Evolutionary conservation across 2,113 vertebrate genomes (phyloP).

Genomic region (Phylloscopus trochiloides): DNA sequence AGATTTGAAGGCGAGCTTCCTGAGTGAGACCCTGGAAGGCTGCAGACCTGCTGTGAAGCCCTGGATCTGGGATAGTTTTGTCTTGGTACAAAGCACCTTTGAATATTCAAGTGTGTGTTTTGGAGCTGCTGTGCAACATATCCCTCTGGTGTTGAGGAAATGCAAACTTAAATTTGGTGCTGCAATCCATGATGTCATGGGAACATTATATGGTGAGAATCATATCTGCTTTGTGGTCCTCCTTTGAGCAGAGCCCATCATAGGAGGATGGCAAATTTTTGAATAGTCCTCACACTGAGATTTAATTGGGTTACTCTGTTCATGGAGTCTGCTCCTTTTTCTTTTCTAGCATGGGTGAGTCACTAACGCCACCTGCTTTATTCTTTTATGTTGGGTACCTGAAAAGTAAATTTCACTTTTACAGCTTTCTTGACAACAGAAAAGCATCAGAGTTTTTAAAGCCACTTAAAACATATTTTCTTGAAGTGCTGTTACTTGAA

Average conservation of each 20-base stretch:
- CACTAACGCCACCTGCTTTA: not conserved
- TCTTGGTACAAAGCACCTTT: not conserved
- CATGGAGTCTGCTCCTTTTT: not conserved
- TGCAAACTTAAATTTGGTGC: not conserved
- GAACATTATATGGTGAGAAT: not conserved
- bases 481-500: not conserved
- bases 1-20: not conserved
- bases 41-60: not conserved
- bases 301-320: not conserved
- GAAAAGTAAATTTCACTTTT: not conserved
- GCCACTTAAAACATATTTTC: not conserved
- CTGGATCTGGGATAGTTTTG: not conserved
- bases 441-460: not conserved
- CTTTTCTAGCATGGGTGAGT: not conserved
- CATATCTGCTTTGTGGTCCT: not conserved
- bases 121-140: not conserved
- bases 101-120: not conserved
- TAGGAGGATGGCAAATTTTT: not conserved
- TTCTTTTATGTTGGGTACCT: not conserved
- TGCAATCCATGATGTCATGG: not conserved
- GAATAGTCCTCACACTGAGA: accelerated
- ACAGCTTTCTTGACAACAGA: not conserved
- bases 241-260: not conserved
- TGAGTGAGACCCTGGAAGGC: not conserved
- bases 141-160: not conserved